Evolutionary conservation across 2,113 vertebrate species (phyloP), one percentile per base, ranked within the genome.

Genomic region (Saiga tatarica): DNA sequence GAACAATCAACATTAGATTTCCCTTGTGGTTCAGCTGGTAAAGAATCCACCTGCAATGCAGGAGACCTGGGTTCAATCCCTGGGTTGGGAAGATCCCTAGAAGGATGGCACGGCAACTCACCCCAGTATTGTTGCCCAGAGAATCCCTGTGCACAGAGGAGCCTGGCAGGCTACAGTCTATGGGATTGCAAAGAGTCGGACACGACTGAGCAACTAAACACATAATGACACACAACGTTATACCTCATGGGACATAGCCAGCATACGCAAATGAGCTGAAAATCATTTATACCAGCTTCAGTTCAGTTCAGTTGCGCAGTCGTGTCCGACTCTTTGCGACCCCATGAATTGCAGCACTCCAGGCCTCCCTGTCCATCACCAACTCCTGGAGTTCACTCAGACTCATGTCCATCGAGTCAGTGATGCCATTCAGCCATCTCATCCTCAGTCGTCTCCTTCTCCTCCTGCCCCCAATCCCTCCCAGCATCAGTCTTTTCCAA

Each of bases 321-420:
- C 8, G 1, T 57, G 21, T 23, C 55, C 0, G 0, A 57, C 21
- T 57, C 21, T 57, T 25, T 23, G 3, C 0, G 8, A 4, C 55
- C 55, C 55, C 8, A 57, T 57, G 21, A 23, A 57, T 57, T 0
- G 8, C 21, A 57, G 55, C 55, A 57, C 0, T 3, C 55, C 55
- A 57, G 55, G 55, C 55, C 55, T 23, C 55, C 8, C 21, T 57
- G 21, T 57, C 21, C 55, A 10, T 57, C 21, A 23, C 21, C 55
- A 57, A 9, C 21, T 23, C 55, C 7, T 7, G 2, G 55, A 57
- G 55, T 57, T 57, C 55, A 57, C 55, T 57, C 55, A 57, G 55
- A 4, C 21, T 55, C 53, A 55, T 19, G 0, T 21, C 53, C 53
- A 23, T 55, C 1, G 1, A 23, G 21, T 55, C 21, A 9, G 3